Evolutionary conservation across 2,888 invertebrate species (phyloP).

Genomic region (Gasteruption jaculator): DNA sequence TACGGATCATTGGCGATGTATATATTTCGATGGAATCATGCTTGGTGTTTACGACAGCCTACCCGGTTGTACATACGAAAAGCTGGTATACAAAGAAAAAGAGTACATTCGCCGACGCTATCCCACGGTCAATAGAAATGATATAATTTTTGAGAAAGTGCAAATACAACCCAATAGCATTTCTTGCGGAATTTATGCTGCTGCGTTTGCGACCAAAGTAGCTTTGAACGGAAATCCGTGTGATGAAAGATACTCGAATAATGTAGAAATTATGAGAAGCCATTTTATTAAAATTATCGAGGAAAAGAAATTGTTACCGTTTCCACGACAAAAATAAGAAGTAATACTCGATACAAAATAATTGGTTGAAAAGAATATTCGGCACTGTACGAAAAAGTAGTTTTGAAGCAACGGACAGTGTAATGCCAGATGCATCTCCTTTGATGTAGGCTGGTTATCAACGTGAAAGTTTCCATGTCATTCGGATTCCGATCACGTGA

Average conservation of each 20-base stretch:
- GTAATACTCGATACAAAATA: too few relatives aligned
- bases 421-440: too few relatives aligned
- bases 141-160: slow-evolving; percentile 7
- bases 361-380: too few relatives aligned
- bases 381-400: too few relatives aligned
- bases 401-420: too few relatives aligned
- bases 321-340: too few relatives aligned
- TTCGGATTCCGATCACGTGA: too few relatives aligned
- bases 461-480: too few relatives aligned
- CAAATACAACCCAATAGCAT: slow-evolving; percentile 15
- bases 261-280: slow-evolving; percentile 16
- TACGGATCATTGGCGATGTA: slow-evolving; percentile 21
- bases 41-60: slow-evolving; percentile 22
- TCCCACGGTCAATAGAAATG: slow-evolving; percentile 5
- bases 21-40: slow-evolving; percentile 17
- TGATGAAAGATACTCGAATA: slow-evolving; percentile 11
- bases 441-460: too few relatives aligned
- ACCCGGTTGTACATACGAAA: neutral
- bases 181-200: slow-evolving; percentile 22
- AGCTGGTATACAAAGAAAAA: slow-evolving; percentile 10
- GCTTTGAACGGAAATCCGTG: slow-evolving; percentile 17
- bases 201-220: slow-evolving; percentile 22
- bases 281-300: slow-evolving; percentile 16
- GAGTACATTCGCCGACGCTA: slow-evolving; percentile 17
- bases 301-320: slow-evolving; percentile 8